Evolutionary conservation across 2,888 invertebrate species (phyloP), one percentile per base, ranked within the genome.

Genomic region (Melinaea menophilus): DNA sequence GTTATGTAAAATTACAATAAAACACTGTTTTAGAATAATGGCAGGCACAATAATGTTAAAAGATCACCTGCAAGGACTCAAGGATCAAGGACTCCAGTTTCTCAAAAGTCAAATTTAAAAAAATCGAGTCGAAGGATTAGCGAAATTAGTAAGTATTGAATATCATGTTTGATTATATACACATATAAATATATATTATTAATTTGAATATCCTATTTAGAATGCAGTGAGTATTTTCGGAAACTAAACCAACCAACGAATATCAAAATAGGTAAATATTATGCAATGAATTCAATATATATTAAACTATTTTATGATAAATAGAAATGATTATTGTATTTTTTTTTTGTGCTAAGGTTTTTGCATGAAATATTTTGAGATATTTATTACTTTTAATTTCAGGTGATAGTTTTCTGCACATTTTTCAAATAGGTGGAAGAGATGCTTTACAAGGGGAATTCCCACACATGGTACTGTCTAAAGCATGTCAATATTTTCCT

Each of bases 401-500:
- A 47, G 48, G 33, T 58, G 33, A n/a, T 2, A 4, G 45, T 12
- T 33, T n/a, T 11, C 3, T 0, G 13, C 34, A 13, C 5, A 11
- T 3, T 5, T 47, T 5, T 59, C 69, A 59, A 46, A 56, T 65
- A 7, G 81, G 81, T 41, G 84, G 82, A 9, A 72, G 72, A 0
- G 35, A 64, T n/a, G 75, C 81, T 0, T 4, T 33, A 2, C 75
- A 74, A 0, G 81, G 80, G 33, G 82, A 84, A 56, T 84, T 75
- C 58, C 83, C 84, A 31, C 84, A 84, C 45, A 84, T 84, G 84
- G 84, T 84, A 60, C 7, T 22, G 22, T 22, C 22, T 22, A 22
- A 22, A 22, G 55, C 13, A 7, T 11, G 22, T 61, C 33, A 57
- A 63, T 54, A 31, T 2, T 41, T 46, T 31, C 47, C 13, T 22